phyloP scores from a whole-genome alignment of 2,888 invertebrate species.

The Agrypnus murinus region DNA sequence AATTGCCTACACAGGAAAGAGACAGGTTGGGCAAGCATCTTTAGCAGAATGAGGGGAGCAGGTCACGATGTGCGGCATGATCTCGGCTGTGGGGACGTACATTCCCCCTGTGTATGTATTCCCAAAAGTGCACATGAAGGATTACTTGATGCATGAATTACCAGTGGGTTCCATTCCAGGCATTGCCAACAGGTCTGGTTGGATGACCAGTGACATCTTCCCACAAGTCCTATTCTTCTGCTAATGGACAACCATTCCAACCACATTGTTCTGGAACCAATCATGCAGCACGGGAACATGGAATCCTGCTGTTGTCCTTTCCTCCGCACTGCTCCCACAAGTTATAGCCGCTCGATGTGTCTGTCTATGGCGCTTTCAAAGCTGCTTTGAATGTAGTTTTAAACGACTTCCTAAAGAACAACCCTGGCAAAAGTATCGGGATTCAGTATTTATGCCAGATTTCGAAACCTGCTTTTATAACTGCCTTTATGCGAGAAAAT shows the following conservation, averaged over 20 bases:
- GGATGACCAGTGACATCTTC: too few species aligned
- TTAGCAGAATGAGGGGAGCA: conserved; percentile 3
- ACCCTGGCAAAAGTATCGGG: conserved; percentile 29
- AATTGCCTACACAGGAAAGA: conserved; percentile 9
- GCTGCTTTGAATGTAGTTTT: conserved; percentile 17
- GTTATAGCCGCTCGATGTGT: conserved; percentile 65
- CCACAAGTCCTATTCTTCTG: too few species aligned
- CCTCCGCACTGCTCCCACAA: conserved; percentile 57
- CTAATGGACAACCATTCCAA: too few species aligned
- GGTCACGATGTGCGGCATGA: not conserved
- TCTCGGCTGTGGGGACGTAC: not conserved
- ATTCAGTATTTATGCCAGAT: too few species aligned
- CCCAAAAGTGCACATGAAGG: conserved; percentile 11
- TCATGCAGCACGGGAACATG: conserved; percentile 26
- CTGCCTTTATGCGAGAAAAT: too few species aligned
- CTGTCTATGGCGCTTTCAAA: conserved; percentile 62
- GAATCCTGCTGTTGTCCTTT: conserved; percentile 52
- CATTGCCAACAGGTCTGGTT: too few species aligned
- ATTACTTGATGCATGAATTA: too few species aligned
- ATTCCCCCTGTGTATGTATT: not conserved
- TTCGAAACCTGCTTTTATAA: too few species aligned
- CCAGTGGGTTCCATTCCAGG: too few species aligned
- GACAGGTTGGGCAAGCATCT: conserved; percentile 7
- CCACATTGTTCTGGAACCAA: too few species aligned
- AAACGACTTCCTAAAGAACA: conserved; percentile 8